Evolutionary conservation across 2,113 vertebrate species (phyloP).

Genomic region (Hiodon alosoides): DNA sequence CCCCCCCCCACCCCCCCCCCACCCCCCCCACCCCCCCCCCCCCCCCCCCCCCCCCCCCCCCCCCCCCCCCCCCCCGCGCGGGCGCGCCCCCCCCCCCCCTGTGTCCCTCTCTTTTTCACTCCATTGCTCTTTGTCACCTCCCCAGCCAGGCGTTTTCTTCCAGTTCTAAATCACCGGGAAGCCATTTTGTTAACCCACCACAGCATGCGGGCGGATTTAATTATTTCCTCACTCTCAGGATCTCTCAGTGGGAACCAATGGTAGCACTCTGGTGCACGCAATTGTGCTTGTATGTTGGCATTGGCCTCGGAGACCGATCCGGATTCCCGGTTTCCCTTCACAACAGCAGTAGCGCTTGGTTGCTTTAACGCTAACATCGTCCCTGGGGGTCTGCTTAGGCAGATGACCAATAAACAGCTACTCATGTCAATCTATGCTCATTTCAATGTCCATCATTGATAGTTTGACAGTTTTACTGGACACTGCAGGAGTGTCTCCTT

Average conservation of each 20-base stretch:
- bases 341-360: not conserved
- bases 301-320: slow-evolving; percentile 52
- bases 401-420: too few species aligned
- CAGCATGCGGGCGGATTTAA: slow-evolving; percentile 52
- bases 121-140: slow-evolving; percentile 32
- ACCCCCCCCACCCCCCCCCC: too few species aligned
- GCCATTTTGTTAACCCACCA: slow-evolving; percentile 60
- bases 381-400: not conserved
- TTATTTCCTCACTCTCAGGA: slow-evolving; percentile 54
- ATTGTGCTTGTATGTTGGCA: slow-evolving; percentile 50
- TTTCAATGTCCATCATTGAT: not conserved
- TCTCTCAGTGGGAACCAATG: slow-evolving; percentile 62
- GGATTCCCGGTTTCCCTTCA: not conserved
- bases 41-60: too few species aligned
- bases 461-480: too few species aligned
- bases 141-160: slow-evolving; percentile 39
- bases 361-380: not conserved
- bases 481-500: too few species aligned
- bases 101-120: slow-evolving; percentile 31
- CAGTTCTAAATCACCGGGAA: slow-evolving; percentile 48
- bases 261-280: slow-evolving; percentile 59
- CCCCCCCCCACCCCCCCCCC: too few species aligned
- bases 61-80: too few species aligned
- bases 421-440: not conserved
- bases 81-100: too few species aligned